Percentiles rank a stretch among this genome's conserved stretches.
Conservation (phyloP, 1,140 invertebrate genomes). For the Bombyx mori region ASM3026992v2 NC_085133.1:684501-685000, state of each 20-base stretch:
- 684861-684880: slow-evolving; percentile 42
- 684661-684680: no score
- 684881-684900: slow-evolving; percentile 45
- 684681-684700: not conserved
- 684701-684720: not conserved
- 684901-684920: slow-evolving; percentile 46
- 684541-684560: no score
- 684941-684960: slow-evolving; percentile 60
- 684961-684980: slow-evolving; percentile 48
- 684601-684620: no score
- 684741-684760: not conserved
- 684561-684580: no score
- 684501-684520: no score
- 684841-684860: slow-evolving; percentile 45
- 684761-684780: slow-evolving; percentile 1
- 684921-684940: slow-evolving; percentile 59
- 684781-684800: not conserved
- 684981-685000: slow-evolving; percentile 29
- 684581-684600: no score
- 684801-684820: no score
- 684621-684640: no score
- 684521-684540: no score
- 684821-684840: slow-evolving; percentile 19
- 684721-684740: slow-evolving; percentile 4
- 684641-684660: no score